Evolutionary conservation across 2,888 invertebrate genomes (phyloP).

Genomic region (Cordilura impudica): DNA sequence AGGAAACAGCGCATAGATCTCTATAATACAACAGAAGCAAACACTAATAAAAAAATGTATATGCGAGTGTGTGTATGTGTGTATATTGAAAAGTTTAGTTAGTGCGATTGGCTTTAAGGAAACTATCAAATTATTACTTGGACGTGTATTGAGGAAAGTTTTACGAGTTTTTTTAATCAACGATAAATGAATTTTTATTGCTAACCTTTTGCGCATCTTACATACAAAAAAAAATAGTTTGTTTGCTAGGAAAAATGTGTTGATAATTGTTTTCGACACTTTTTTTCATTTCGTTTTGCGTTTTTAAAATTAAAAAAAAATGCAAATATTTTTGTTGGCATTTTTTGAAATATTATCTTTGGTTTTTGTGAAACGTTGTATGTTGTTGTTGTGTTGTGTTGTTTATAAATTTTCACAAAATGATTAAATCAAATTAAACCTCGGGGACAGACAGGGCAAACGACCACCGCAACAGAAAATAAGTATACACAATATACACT

Average conservation of each 20-base stretch:
- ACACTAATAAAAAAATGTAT: conserved; percentile 11
- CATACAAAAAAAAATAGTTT: conserved; percentile 2
- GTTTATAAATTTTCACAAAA: conserved; percentile 33
- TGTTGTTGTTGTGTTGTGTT: not conserved
- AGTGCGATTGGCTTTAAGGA: conserved; percentile 49
- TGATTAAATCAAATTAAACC: conserved; percentile 52
- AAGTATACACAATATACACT: not conserved
- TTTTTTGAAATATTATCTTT: not conserved
- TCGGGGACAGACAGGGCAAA: conserved; percentile 10
- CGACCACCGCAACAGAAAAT: not conserved
- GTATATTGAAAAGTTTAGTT: conserved; percentile 41
- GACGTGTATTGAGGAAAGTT: conserved; percentile 47
- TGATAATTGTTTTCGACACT: conserved; percentile 42
- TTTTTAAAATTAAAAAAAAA: conserved; percentile 6
- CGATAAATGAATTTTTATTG: conserved; percentile 53
- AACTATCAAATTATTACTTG: conserved; percentile 44
- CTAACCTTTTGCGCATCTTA: conserved; percentile 9
- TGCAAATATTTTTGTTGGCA: conserved; percentile 16
- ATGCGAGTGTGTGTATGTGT: too few relatives aligned
- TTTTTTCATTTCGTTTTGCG: not conserved
- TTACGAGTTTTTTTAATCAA: conserved; percentile 40
- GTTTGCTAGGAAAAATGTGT: not conserved
- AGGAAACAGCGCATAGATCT: conserved; percentile 43
- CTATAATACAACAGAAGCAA: conserved; percentile 29
- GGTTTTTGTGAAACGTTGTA: not conserved